Conservation (phyloP, 2,888 invertebrate species). For the Mimumesa dahlbomi region DNA sequence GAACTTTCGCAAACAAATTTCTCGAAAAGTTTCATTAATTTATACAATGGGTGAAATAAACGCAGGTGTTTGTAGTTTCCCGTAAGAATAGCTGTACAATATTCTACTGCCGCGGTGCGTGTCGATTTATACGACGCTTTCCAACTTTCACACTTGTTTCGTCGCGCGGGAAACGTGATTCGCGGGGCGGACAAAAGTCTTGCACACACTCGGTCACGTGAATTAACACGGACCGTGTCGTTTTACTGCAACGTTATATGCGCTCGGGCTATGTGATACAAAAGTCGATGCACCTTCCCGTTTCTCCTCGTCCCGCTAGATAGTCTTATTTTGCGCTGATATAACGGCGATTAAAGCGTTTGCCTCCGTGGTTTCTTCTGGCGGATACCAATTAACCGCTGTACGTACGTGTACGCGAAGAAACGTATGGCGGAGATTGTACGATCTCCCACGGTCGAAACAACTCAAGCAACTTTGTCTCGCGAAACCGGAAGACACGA, state of each 20-base stretch:
- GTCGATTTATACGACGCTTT: too few relatives aligned
- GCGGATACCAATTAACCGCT: constrained; percentile 60
- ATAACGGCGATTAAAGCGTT: constrained; percentile 60
- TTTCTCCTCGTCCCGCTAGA: constrained; percentile 21
- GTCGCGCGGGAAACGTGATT: constrained; percentile 27
- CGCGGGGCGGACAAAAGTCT: constrained; percentile 38
- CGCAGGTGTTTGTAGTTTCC: too few relatives aligned
- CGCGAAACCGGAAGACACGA: constrained; percentile 56
- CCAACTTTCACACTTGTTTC: constrained; percentile 15
- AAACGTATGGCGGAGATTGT: constrained; percentile 48
- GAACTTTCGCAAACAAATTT: too few relatives aligned
- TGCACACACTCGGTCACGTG: constrained; percentile 31
- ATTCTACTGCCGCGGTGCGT: too few relatives aligned
- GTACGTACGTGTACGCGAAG: constrained; percentile 32
- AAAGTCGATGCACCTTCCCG: constrained; percentile 48
- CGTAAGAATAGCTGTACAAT: too few relatives aligned
- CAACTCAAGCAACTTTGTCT: constrained; percentile 42
- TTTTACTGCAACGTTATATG: constrained; percentile 51
- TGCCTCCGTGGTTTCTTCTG: constrained; percentile 45
- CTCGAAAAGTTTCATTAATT: too few relatives aligned
- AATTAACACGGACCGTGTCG: constrained; percentile 43
- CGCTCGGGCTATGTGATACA: constrained; percentile 43
- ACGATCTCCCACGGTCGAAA: constrained; percentile 55
- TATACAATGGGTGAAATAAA: too few relatives aligned
- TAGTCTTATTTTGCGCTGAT: constrained; percentile 56